Conservation (phyloP, 2,888 invertebrate genomes). For the Ceriagrion tenellum region DNA sequence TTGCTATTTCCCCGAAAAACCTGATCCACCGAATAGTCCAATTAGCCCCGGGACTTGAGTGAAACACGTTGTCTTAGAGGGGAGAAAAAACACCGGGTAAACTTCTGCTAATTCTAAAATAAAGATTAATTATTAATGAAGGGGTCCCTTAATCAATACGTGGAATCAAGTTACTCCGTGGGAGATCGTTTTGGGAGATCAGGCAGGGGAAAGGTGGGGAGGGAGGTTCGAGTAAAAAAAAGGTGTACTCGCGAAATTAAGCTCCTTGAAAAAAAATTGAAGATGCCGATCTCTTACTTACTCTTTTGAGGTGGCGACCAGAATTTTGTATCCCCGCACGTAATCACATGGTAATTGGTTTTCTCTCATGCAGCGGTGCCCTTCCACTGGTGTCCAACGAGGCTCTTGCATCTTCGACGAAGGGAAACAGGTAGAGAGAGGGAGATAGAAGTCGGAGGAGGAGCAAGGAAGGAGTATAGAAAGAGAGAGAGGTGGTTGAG, state of each 20-base stretch:
- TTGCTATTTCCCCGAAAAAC: not conserved
- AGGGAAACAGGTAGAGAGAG: not conserved
- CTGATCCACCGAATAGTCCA: not conserved
- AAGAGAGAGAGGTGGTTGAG: not conserved
- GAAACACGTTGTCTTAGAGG: not conserved
- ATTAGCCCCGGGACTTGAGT: not conserved
- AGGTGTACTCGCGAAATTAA: not conserved
- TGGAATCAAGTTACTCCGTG: not conserved
- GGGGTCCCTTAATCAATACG: not conserved
- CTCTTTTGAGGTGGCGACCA: slow-evolving; percentile 25
- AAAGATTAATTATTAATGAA: slow-evolving; percentile 34
- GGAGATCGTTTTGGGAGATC: not conserved
- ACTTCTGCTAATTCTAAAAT: slow-evolving; percentile 8
- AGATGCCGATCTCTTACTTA: slow-evolving; percentile 31
- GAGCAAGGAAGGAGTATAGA: not conserved
- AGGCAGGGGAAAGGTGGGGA: not conserved
- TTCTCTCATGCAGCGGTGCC: not conserved
- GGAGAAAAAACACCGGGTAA: not conserved
- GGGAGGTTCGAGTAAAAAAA: too few species aligned
- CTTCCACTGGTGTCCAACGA: not conserved
- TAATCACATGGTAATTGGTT: slow-evolving; percentile 39
- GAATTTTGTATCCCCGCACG: not conserved
- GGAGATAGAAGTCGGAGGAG: not conserved
- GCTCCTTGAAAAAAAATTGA: not conserved
- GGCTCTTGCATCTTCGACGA: not conserved